Conservation (phyloP, 2,113 vertebrate species). For the Eublepharis macularius region DNA sequence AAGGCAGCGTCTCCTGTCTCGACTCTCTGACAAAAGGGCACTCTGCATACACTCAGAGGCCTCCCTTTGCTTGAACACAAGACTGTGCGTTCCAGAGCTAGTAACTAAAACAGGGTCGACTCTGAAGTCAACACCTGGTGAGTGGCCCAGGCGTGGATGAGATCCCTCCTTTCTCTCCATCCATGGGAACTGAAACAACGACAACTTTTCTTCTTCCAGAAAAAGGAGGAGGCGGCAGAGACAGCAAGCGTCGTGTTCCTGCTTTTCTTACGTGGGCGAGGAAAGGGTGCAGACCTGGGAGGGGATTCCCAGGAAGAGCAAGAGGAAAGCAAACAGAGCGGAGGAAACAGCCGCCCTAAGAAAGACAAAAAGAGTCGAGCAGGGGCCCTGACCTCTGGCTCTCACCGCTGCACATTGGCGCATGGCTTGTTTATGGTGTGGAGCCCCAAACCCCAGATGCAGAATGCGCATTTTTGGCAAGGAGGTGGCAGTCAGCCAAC, state of each 20-base stretch:
- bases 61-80: background rate
- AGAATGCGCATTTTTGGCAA: too few relatives aligned
- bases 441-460: background rate
- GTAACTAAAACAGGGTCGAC: background rate
- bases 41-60: background rate
- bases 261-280: background rate
- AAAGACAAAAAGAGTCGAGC: background rate
- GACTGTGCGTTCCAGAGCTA: background rate
- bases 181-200: background rate
- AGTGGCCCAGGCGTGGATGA: background rate
- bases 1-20: too few relatives aligned
- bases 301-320: background rate
- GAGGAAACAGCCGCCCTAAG: background rate
- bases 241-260: too few relatives aligned
- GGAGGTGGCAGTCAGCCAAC: background rate
- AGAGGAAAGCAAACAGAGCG: background rate
- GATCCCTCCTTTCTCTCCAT: background rate
- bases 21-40: accelerated
- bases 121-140: background rate
- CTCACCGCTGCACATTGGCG: background rate
- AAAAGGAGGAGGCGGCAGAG: background rate
- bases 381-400: background rate
- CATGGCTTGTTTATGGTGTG: background rate
- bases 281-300: background rate
- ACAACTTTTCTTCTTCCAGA: background rate